phyloP scores from a whole-genome alignment of 2,888 invertebrate genomes.

The Ectemnius continuus region DNA sequence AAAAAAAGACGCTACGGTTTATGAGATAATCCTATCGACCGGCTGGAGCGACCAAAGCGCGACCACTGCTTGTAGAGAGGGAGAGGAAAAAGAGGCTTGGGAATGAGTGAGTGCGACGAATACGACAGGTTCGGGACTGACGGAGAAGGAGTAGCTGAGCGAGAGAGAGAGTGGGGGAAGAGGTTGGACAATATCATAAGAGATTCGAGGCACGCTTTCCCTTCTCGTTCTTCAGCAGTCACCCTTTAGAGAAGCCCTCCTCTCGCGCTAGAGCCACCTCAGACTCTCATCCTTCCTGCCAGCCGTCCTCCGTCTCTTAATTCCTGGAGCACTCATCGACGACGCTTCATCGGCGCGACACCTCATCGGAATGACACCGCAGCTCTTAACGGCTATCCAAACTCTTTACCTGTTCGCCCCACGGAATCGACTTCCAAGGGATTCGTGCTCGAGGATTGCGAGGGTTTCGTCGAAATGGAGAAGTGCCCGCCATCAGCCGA shows the following conservation, averaged over 20 bases:
- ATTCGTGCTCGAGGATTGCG: background rate
- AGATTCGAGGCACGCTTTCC: conserved; percentile 67
- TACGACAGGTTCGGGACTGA: conserved; percentile 8
- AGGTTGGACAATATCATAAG: conserved; percentile 66
- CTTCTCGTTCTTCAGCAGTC: conserved; percentile 52
- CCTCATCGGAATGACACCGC: conserved; percentile 25
- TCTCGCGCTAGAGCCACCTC: conserved; percentile 7
- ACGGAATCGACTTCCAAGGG: conserved; percentile 15
- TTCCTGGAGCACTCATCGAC: conserved; percentile 38
- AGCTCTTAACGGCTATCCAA: conserved; percentile 16
- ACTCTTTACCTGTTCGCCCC: background rate
- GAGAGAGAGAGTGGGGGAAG: conserved; percentile 20
- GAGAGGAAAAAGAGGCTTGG: background rate
- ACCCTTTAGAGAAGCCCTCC: conserved; percentile 14
- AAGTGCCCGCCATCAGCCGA: conserved; percentile 1
- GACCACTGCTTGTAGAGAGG: background rate
- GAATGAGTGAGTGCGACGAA: too few relatives aligned
- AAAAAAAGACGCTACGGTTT: conserved; percentile 56
- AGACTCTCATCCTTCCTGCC: conserved; percentile 45
- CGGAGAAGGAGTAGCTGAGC: conserved; percentile 22
- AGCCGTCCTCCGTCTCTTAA: conserved; percentile 48
- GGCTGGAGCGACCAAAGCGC: conserved; percentile 14
- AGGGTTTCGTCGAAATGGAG: conserved; percentile 7
- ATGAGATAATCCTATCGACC: conserved; percentile 62
- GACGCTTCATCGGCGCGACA: conserved; percentile 5